A percentile compares a stretch with the other conserved stretches of the same genome.
These are phyloP conservation scores for Pachyramphus minor DNA, from an alignment of 2,113 vertebrate species.

Conservation along the genomic window DNA sequence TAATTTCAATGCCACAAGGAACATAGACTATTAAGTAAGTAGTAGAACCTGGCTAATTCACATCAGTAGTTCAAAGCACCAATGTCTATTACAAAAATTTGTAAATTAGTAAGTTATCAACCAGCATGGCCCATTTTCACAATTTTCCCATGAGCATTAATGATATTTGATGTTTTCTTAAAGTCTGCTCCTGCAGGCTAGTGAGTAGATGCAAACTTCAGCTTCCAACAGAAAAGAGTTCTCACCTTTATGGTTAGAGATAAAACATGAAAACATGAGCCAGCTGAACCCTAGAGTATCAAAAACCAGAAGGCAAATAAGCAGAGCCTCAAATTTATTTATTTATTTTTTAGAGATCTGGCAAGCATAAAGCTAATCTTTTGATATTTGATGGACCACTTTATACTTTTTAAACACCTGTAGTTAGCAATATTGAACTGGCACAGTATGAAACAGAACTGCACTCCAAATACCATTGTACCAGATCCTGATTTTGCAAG, in stretches of 20 bases:
- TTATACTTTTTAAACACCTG: constrained; percentile 64
- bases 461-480: constrained; percentile 53
- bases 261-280: constrained; percentile 52
- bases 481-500: constrained; percentile 58
- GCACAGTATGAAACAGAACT: constrained; percentile 64
- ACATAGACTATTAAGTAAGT: constrained; percentile 5
- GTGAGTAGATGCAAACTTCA: constrained; percentile 50
- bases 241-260: constrained; percentile 47
- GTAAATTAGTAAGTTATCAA: constrained; percentile 62
- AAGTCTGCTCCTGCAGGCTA: constrained; percentile 49
- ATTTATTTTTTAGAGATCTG: constrained; percentile 29
- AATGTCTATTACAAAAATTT: constrained; percentile 43
- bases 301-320: constrained; percentile 59
- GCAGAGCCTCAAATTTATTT: constrained; percentile 5
- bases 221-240: constrained; percentile 41
- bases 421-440: constrained; percentile 67
- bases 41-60: constrained; percentile 50
- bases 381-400: constrained; percentile 58
- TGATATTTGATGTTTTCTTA: constrained; percentile 35
- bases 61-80: constrained; percentile 31
- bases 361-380: constrained; percentile 41
- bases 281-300: constrained; percentile 52
- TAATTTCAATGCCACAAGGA: constrained; percentile 39
- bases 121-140: constrained; percentile 14
- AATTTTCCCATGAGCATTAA: constrained; percentile 47